Evolutionary conservation across 2,113 vertebrate species (phyloP).

Genomic region (Paramormyrops kingsleyae): DNA sequence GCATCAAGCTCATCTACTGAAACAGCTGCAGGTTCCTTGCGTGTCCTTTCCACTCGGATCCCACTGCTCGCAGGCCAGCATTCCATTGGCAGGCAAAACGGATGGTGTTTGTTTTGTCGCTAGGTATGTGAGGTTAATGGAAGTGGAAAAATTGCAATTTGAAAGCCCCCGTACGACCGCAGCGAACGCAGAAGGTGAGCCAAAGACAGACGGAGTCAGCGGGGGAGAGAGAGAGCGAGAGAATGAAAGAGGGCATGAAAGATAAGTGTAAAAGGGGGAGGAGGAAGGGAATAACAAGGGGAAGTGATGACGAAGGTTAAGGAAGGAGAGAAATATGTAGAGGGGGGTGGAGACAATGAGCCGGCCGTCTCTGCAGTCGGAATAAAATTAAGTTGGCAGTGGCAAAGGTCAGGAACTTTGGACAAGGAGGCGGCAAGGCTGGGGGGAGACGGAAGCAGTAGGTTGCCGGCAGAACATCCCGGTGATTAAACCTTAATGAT

Average conservation of each 20-base stretch:
- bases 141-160: conserved; percentile 38
- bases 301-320: background rate
- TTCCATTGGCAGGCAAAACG: conserved; percentile 51
- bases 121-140: conserved; percentile 49
- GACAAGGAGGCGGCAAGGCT: conserved; percentile 30
- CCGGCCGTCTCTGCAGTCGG: conserved; percentile 57
- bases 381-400: conserved; percentile 70
- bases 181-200: conserved; percentile 32
- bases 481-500: conserved; percentile 71
- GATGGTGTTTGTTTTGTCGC: conserved; percentile 61
- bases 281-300: conserved; percentile 15
- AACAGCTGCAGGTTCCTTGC: conserved; percentile 44
- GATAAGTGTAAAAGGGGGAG: conserved; percentile 19
- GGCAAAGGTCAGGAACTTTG: conserved; percentile 59
- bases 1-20: conserved; percentile 55
- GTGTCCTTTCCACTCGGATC: conserved; percentile 47
- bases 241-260: conserved; percentile 6
- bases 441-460: conserved; percentile 22
- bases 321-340: conserved; percentile 42
- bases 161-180: conserved; percentile 43
- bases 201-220: conserved; percentile 26
- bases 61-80: conserved; percentile 41
- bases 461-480: conserved; percentile 49
- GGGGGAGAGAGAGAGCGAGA: conserved; percentile 1
- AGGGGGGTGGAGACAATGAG: conserved; percentile 44